Evolutionary conservation across 2,113 vertebrate genomes (phyloP).

Genomic region (Myotis yumanensis): DNA sequence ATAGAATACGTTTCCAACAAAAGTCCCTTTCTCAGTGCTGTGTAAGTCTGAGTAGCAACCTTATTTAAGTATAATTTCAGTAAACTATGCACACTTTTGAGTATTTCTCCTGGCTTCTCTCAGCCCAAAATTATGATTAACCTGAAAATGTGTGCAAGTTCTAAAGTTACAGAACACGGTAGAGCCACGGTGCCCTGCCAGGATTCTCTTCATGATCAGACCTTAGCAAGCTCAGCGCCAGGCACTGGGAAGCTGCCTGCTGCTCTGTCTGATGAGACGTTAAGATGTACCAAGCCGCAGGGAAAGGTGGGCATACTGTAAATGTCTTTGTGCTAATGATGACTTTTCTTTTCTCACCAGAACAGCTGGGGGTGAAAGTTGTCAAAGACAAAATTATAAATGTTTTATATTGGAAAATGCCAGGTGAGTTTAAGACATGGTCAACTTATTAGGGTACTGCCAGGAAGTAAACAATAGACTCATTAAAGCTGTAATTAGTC

Average conservation of each 20-base stretch:
- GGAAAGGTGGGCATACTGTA: neutral
- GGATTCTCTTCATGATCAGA: neutral
- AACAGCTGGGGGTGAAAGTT: slow-evolving; percentile 24
- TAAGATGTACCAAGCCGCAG: slow-evolving; percentile 44
- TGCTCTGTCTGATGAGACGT: slow-evolving; percentile 25
- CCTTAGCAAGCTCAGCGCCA: neutral
- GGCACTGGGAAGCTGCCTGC: neutral
- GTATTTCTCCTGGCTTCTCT: neutral
- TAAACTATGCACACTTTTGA: neutral
- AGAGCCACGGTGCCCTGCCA: neutral
- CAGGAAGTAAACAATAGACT: slow-evolving; percentile 62
- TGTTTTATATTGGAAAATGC: slow-evolving; percentile 63
- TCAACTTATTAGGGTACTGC: slow-evolving; percentile 42
- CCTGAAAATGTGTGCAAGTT: neutral
- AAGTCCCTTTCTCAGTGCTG: neutral
- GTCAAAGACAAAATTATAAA: slow-evolving; percentile 54
- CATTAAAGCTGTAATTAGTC: slow-evolving; percentile 64
- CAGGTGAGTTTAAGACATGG: slow-evolving; percentile 46
- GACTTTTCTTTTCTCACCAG: slow-evolving; percentile 41
- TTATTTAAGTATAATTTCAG: neutral
- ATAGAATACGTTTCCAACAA: neutral
- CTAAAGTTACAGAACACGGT: neutral
- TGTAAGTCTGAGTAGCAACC: neutral
- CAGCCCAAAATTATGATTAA: neutral
- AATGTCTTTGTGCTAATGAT: slow-evolving; percentile 51